A percentile compares a stretch with the other conserved stretches of the same genome.
Evolutionary conservation across 2,888 invertebrate species (phyloP).

Genomic region (Apodemia arnacis): DNA sequence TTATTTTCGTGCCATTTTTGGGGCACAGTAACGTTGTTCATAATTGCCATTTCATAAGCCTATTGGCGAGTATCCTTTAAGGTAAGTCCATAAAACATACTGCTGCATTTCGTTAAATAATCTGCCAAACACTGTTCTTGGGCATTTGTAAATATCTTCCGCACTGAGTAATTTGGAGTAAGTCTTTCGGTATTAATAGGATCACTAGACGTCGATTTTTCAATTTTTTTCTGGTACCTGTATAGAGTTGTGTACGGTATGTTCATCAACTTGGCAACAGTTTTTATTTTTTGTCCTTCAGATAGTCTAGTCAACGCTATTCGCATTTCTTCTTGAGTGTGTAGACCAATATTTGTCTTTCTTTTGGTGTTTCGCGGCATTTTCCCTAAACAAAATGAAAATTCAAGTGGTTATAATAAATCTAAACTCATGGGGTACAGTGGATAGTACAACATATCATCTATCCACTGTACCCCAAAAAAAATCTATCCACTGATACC

Average conservation of each 20-base stretch:
- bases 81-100: not conserved
- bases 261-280: slow-evolving; percentile 26
- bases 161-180: slow-evolving; percentile 7
- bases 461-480: slow-evolving; percentile 36
- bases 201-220: too few species aligned
- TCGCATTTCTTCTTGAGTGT: slow-evolving; percentile 55
- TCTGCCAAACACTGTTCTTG: slow-evolving; percentile 4
- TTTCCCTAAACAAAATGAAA: slow-evolving; percentile 34
- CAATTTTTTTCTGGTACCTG: slow-evolving; percentile 46
- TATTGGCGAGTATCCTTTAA: too few species aligned
- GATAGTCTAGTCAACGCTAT: slow-evolving; percentile 35
- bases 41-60: too few species aligned
- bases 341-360: slow-evolving; percentile 60
- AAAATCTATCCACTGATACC: slow-evolving; percentile 12
- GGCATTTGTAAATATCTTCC: not conserved
- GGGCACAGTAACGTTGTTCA: slow-evolving; percentile 11
- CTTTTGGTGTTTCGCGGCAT: slow-evolving; percentile 62
- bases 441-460: slow-evolving; percentile 16
- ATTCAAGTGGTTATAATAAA: slow-evolving; percentile 2
- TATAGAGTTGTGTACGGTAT: slow-evolving; percentile 45
- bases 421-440: slow-evolving; percentile 24
- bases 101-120: slow-evolving; percentile 7
- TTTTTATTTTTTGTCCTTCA: slow-evolving; percentile 41
- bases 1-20: slow-evolving; percentile 20
- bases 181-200: not conserved